Base-by-base conservation (phyloP, 2,113 vertebrate species). In the Probosciger aterrimus region DNA sequence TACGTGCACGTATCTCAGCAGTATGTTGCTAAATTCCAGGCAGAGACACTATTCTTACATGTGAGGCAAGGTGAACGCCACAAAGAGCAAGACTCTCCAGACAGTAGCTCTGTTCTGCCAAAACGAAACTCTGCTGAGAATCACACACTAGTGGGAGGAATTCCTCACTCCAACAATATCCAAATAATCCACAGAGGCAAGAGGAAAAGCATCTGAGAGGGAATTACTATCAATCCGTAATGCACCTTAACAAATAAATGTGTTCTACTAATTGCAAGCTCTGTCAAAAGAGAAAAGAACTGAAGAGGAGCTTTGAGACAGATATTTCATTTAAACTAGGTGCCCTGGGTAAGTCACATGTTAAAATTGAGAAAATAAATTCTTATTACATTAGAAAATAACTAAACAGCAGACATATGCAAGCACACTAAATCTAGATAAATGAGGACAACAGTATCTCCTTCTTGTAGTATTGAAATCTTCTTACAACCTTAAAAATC, bases 311-410 rank as follows among this genome's bases (percentile, higher is more conserved):
- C 85, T 80, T 62, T 91, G 91, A 97, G 88, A 59, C 39, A 85
- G 82, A 93, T 92, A 88, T 87, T 92, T 81, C 75, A 93, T 91
- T 94, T 94, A 95, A 95, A 95, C 39, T 88, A 83, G 68, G 47
- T 90, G 39, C 62, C 89, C 82, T 75, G 90, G 83, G 89, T 89
- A 69, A 96, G 94, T 67, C 60, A 82, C 25, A 78, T 55, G 69
- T 64, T 90, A 69, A 94, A 74, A 87, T 5, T 74, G 62, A 89
- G 92, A 94, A 90, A 95, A 93, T 77, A 96, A 93, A 89, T 76
- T 75, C 39, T 88, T 95, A 74, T 91, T 93, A 95, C 68, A 82
- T 86, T 90, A 90, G 82, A 78, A 92, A 94, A 31, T 55, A 95
- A n/a, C 82, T 79, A 83, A 86, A 93, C 18, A 84, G 14, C 37